phyloP scores from a whole-genome alignment of 2,797 vertebrate species.

The Sphaeramia orbicularis region DNA sequence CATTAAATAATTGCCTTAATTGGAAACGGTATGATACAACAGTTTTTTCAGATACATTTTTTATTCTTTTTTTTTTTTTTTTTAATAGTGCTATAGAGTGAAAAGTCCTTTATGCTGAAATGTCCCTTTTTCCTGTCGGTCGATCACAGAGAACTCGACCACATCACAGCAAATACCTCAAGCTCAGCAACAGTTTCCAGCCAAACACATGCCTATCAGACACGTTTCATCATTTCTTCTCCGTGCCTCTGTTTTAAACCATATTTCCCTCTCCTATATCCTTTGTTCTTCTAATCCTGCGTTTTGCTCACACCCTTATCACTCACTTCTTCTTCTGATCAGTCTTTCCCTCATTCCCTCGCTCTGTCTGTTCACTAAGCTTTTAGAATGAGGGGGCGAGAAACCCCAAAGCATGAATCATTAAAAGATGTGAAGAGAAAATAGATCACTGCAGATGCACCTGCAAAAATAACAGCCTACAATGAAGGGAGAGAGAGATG shows the following conservation, averaged over 20 bases:
- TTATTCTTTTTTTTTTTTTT: no score
- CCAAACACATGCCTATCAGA: no score
- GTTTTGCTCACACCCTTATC: conserved; percentile 42
- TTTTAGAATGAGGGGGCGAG: conserved; percentile 71
- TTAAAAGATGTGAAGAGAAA: conserved; percentile 80
- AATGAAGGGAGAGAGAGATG: conserved; percentile 51
- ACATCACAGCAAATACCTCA: no score
- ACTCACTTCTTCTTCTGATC: conserved; percentile 61
- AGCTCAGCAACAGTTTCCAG: no score
- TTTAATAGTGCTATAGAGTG: no score
- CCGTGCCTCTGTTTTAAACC: conserved; percentile 22
- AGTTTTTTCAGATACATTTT: no score
- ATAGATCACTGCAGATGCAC: conserved; percentile 82
- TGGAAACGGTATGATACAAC: no score
- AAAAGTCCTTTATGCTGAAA: no score
- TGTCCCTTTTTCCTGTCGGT: no score
- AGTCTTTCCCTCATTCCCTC: conserved; percentile 23
- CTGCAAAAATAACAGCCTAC: conserved; percentile 74
- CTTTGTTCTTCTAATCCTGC: conserved; percentile 44
- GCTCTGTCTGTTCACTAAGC: conserved; percentile 56
- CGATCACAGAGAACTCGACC: no score
- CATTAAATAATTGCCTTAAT: no score
- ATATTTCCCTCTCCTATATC: conserved; percentile 37
- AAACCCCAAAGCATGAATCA: conserved; percentile 82
- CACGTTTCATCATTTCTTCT: conserved; percentile 16